Conservation (phyloP, 2,113 vertebrate species). For the Erythrocercus mccallii region DNA sequence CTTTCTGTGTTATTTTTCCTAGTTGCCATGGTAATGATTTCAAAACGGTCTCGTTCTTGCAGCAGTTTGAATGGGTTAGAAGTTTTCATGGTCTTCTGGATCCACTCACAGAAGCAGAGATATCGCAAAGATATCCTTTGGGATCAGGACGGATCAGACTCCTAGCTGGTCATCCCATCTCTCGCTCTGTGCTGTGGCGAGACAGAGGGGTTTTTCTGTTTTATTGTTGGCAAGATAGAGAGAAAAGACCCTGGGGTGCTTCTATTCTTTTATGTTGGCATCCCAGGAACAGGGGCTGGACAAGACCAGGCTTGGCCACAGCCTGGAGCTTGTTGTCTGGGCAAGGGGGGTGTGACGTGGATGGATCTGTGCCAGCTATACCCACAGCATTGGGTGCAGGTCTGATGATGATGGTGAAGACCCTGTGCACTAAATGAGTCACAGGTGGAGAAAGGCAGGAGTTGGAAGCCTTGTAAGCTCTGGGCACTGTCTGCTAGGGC, state of each 20-base stretch:
- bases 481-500: neutral
- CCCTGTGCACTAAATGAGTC: neutral
- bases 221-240: neutral
- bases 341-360: neutral
- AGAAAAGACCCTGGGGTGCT: neutral
- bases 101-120: neutral
- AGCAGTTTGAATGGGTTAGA: conserved; percentile 12
- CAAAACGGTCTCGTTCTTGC: conserved; percentile 33
- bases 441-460: neutral
- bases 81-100: conserved; percentile 25
- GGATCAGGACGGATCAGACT: neutral
- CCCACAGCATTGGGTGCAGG: fast-evolving
- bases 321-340: neutral
- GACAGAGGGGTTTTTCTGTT: neutral
- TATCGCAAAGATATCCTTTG: neutral
- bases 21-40: conserved; percentile 66
- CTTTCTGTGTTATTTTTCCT: conserved; percentile 53
- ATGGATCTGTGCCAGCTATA: neutral
- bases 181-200: neutral
- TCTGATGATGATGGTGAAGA: neutral
- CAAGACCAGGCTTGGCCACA: neutral
- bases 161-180: neutral
- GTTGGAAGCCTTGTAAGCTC: neutral
- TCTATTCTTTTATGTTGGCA: neutral
- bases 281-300: neutral